Base-by-base conservation (phyloP, 2,113 vertebrate genomes). In the Hippocampus guttulatus region DNA sequence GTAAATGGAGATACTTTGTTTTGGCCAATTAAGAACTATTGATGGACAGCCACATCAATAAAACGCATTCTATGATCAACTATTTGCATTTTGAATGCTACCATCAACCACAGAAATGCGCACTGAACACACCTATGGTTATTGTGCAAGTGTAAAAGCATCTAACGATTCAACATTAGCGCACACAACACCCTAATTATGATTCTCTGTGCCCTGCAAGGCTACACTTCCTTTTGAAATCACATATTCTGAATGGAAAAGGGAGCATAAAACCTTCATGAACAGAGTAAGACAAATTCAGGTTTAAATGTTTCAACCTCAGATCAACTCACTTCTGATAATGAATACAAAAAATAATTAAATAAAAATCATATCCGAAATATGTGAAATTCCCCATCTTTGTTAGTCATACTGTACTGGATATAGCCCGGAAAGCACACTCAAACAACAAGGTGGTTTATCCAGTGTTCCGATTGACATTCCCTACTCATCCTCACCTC, bases 401-500 rank as follows among this genome's bases (percentile, higher is more conserved):
- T 51, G 49, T 51, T 51, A 18, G 7, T 16, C 41, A 16, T 54
- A 9, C 20, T 51, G 8, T 23, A n/a, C 9, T 38, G 33, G 33
- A 55, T 62, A 7, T 6, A 62, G 33, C 25, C 33, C 16, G 1
- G 15, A 62, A 62, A 62, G 25, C 60, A 62, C 25, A 62, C 33
- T 62, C 33, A 62, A 62, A 62, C 14, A 64, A 49, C 25, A 30
- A 71, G 33, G 55, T 21, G 27, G 30, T 30, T 30, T 47, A 16
- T 33, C 6, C n/a, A 33, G 30, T 23, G 11, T 69, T 18, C 8
- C 5, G 20, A 21, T 8, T 18, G 30, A 18, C 0, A 18, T 16
- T 49, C 49, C 3, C 10, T 11, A 20, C 30, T 43, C 2, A 79
- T 89, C 81, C 91, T 93, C 87, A 98, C 97, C 96, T 99, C 97